These are phyloP conservation scores for Galeruca laticollis DNA, from an alignment of 2,888 invertebrate genomes.

Conservation along the genomic window DNA sequence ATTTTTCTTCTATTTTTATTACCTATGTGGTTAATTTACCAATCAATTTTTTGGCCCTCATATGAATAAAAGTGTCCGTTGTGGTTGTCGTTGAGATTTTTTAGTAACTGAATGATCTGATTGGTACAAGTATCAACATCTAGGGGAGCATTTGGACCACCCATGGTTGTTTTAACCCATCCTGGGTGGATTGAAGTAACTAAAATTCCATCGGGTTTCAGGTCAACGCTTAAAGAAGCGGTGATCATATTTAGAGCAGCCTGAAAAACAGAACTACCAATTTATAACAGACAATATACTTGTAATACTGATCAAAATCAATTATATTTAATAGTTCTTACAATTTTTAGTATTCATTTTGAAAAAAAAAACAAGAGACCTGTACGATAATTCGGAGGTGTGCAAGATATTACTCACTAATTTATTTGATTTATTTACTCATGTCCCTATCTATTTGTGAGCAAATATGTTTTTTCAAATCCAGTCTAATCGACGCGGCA, in stretches of 20 bases:
- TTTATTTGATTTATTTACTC: too few relatives aligned
- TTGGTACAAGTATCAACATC: constrained; percentile 76
- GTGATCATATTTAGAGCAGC: constrained; percentile 89
- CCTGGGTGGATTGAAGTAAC: constrained; percentile 87
- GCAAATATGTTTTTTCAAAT: too few relatives aligned
- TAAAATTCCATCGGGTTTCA: constrained; percentile 80
- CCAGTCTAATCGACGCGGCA: too few relatives aligned
- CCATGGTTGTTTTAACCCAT: constrained; percentile 93
- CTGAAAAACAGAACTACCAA: constrained; percentile 69
- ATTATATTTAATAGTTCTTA: too few relatives aligned
- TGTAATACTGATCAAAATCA: too few relatives aligned
- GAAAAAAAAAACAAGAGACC: too few relatives aligned
- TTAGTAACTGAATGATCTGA: constrained; percentile 76
- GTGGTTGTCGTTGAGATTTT: constrained; percentile 73
- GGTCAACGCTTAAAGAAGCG: constrained; percentile 85
- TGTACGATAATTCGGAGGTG: too few relatives aligned
- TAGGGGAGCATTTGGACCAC: constrained; percentile 83
- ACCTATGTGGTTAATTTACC: constrained; percentile 70
- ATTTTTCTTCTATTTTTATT: neutral
- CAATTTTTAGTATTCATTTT: too few relatives aligned
- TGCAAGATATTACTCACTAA: too few relatives aligned
- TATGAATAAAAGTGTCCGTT: constrained; percentile 84
- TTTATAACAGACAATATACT: too few relatives aligned
- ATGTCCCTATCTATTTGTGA: too few relatives aligned
- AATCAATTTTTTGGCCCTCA: constrained; percentile 79